Base-by-base conservation (phyloP, 2,888 invertebrate genomes). In the Clanis bilineata region DNA sequence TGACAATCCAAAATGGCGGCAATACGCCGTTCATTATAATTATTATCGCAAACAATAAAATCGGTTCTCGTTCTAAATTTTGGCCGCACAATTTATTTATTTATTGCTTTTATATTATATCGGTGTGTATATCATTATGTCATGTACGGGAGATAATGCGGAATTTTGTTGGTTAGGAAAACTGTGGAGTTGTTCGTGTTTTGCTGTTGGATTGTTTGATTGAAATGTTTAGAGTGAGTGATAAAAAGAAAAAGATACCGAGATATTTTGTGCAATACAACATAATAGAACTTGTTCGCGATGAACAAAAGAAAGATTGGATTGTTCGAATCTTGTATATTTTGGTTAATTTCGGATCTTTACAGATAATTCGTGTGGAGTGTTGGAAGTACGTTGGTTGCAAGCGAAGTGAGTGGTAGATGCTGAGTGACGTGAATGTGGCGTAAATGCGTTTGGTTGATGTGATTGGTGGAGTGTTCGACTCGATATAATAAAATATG, bases 71-170 rank as follows among this genome's bases (percentile, higher is more conserved):
- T 89, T 90, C 91, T 91, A 92, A 92, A 90, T 90, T 88, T 82
- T 79, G 81, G 79, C 80, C 32, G 51, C 51, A 32, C 75, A 84
- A 89, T 89, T 87, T 89, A 92, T 90, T 88, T 91, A 91, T 92
- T 91, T 90, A 90, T 88, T 86, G 87, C 91, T 87, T 90, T 90
- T 90, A 91, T 92, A 90, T 91, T 90, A 88, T 88, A 85, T 85
- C 85, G 82, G 87, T 83, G 84, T 88, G 90, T 91, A 91, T 92
- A 91, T 92, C 91, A 92, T 82, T 66, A 74, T 92, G 92, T 90
- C 92, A 88, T 86, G 87, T 82, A 51, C 81, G 82, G 81, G 88
- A 88, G 91, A 91, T 92, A 92, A 92, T 92, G 90, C 90, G 88
- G 85, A 90, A 90, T 90, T 89, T 87, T 82, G 68, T 32, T 28